Conservation (phyloP, 2,797 vertebrate genomes). For the Paratrypauchen microcephalus region DNA sequence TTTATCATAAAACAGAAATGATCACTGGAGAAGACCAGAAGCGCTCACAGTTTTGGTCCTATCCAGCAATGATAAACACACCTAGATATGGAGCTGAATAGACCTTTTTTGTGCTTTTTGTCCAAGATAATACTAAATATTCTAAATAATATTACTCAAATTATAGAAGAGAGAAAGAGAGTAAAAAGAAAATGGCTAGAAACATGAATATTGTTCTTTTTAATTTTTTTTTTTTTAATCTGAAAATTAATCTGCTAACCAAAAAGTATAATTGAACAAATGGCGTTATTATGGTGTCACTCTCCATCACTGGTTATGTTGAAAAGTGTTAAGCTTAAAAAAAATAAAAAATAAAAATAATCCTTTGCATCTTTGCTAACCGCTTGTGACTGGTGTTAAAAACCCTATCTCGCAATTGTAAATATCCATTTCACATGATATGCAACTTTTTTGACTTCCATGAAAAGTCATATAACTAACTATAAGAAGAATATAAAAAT, state of each 20-base stretch:
- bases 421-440: neutral
- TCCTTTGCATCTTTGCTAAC: neutral
- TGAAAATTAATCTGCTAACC: too few relatives aligned
- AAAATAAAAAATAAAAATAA: too few relatives aligned
- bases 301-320: too few relatives aligned
- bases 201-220: too few relatives aligned
- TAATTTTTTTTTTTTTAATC: too few relatives aligned
- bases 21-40: slow-evolving; percentile 9
- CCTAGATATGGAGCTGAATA: neutral
- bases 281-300: too few relatives aligned
- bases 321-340: too few relatives aligned
- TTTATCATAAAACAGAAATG: slow-evolving; percentile 45
- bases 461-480: neutral
- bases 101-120: neutral
- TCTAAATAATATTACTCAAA: neutral
- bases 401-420: neutral
- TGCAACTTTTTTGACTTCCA: neutral
- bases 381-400: neutral
- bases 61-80: neutral
- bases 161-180: neutral
- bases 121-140: neutral
- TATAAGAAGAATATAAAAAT: neutral
- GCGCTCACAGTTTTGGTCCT: neutral
- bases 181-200: too few relatives aligned
- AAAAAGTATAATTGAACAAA: neutral